A percentile compares a stretch with the other conserved stretches of the same genome.
phyloP scores from a whole-genome alignment of 1,140 invertebrate species.

The Ips nitidus region DNA sequence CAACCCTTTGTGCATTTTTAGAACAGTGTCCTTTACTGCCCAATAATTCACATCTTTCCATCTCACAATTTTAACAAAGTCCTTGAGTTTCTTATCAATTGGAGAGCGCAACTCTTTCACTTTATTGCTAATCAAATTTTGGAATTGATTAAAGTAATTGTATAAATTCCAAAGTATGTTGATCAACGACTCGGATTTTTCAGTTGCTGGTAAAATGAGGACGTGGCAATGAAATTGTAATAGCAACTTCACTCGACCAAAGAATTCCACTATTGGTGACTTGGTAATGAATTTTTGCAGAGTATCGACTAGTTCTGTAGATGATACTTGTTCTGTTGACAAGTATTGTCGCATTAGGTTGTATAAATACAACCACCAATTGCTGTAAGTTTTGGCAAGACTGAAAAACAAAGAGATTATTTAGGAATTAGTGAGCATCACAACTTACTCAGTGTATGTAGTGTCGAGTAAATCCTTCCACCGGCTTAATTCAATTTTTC shows the following conservation, averaged over 20 bases:
- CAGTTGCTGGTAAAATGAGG: slow-evolving; percentile 55
- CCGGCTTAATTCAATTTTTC: slow-evolving; percentile 83
- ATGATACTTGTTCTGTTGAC: slow-evolving; percentile 39
- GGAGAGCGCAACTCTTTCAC: slow-evolving; percentile 70
- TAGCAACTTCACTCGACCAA: slow-evolving; percentile 76
- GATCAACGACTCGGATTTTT: slow-evolving; percentile 58
- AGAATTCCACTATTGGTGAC: slow-evolving; percentile 81
- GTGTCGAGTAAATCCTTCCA: slow-evolving; percentile 80
- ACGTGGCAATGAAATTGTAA: slow-evolving; percentile 76
- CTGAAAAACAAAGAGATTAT: slow-evolving; percentile 49
- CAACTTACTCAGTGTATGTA: slow-evolving; percentile 54
- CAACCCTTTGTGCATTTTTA: slow-evolving; percentile 84
- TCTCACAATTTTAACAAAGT: slow-evolving; percentile 93
- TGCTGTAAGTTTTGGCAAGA: slow-evolving; percentile 64
- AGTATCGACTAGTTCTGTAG: slow-evolving; percentile 55
- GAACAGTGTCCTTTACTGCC: slow-evolving; percentile 84
- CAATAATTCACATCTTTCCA: slow-evolving; percentile 96
- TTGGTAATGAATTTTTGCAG: slow-evolving; percentile 84
- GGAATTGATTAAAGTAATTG: slow-evolving; percentile 84
- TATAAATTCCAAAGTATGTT: slow-evolving; percentile 83
- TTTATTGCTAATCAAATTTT: slow-evolving; percentile 60
- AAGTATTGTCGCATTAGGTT: slow-evolving; percentile 55
- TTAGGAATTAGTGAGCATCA: background rate
- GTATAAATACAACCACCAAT: slow-evolving; percentile 92
- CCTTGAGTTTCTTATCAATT: slow-evolving; percentile 89